Evolutionary conservation across 1,140 invertebrate species (phyloP), one percentile per base, ranked within the genome.

Genomic region (Pentalonia nigronervosa): DNA sequence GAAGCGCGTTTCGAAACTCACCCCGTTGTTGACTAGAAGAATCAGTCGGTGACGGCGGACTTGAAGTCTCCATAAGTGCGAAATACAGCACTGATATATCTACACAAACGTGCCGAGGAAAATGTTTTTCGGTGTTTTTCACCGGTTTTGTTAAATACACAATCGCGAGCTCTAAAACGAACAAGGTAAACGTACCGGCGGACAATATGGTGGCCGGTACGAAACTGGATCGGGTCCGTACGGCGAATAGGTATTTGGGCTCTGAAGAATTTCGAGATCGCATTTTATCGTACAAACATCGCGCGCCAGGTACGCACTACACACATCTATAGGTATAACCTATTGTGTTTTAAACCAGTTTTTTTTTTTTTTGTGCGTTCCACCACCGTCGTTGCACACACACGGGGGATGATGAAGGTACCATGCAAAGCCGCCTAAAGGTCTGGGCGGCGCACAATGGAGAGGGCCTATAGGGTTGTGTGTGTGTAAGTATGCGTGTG

Each of bases 401-500:
- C 17, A n/a, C 20, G 23, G 88, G 88, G 53, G 87, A 89, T 53
- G 87, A 56, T 45, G 90, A 21, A 53, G 50, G 50, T 91, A 14
- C 88, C 21, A 36, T 7, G 60, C 47, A 47, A 50, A 83, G 91
- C 91, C 91, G 91, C 91, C 91, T 92, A 86, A 93, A 93, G 91
- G 91, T 93, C 91, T 93, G 91, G 81, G 76, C 91, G 91, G 83
- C 91, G 81, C 48, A 93, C 91, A 93, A 93, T 93, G 45, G 87
- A 50, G 20, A 36, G 67, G n/a, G 21, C 87, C 47, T 50, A 17
- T 21, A 7, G 48, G n/a, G 7, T 21, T 53, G 50, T 36, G 21
- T 23, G 48, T 34, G 87, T 21, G 50, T 53, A 50, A 14, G 87
- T 34, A n/a, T 4, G 21, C 9, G 48, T 9, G 47, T 23, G 86